Evolutionary conservation across 2,888 invertebrate species (phyloP).

Genomic region (Nowickia ferox): DNA sequence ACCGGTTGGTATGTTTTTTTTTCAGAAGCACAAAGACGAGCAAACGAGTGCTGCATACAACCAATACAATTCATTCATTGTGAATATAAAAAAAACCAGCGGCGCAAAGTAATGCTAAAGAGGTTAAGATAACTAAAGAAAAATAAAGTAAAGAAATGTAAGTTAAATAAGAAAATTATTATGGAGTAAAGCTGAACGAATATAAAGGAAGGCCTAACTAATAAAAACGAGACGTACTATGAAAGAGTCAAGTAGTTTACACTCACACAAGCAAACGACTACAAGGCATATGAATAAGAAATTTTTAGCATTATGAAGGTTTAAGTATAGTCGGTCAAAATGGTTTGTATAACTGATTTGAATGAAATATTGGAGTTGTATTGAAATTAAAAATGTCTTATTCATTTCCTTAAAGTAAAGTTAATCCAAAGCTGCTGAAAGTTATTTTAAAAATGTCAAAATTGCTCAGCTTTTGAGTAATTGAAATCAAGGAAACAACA

Average conservation of each 20-base stretch:
- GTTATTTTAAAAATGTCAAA: too few relatives aligned
- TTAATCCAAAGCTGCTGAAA: too few relatives aligned
- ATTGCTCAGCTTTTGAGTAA: too few relatives aligned
- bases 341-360: too few relatives aligned
- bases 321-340: not conserved
- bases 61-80: constrained; percentile 17
- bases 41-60: not conserved
- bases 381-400: too few relatives aligned
- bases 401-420: too few relatives aligned
- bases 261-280: constrained; percentile 16
- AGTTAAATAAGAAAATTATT: constrained; percentile 33
- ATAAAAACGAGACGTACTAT: constrained; percentile 9
- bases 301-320: not conserved
- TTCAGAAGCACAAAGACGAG: constrained; percentile 2
- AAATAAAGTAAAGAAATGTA: constrained; percentile 34
- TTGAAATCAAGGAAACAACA: too few relatives aligned
- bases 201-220: constrained; percentile 5
- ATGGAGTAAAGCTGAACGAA: constrained; percentile 5
- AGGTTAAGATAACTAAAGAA: constrained; percentile 51
- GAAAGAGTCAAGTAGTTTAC: constrained; percentile 43
- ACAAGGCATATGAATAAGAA: not conserved
- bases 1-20: constrained; percentile 38
- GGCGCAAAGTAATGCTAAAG: constrained; percentile 55
- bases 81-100: not conserved
- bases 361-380: too few relatives aligned